phyloP scores from a whole-genome alignment of 2,888 invertebrate genomes.

The Coleophora flavipennella region DNA sequence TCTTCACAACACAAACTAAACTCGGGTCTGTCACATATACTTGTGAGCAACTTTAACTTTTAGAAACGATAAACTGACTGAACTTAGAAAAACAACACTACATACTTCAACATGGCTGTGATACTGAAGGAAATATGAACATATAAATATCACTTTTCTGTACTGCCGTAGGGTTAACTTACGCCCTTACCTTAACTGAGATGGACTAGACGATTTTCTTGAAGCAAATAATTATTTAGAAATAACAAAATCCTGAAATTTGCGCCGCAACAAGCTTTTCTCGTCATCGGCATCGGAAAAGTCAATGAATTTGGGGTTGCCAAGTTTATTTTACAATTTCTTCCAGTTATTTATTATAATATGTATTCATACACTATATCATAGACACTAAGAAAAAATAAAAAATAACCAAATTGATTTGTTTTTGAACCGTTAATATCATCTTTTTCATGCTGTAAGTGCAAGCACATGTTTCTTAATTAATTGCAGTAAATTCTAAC shows the following conservation, averaged over 20 bases:
- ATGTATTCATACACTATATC: no score
- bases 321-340: background rate
- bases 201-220: slow-evolving; percentile 65
- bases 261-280: slow-evolving; percentile 56
- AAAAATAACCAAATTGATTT: no score
- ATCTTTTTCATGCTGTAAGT: no score
- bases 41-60: slow-evolving; percentile 68
- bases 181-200: slow-evolving; percentile 71
- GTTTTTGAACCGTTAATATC: no score
- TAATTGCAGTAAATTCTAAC: no score
- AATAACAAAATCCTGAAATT: slow-evolving; percentile 42
- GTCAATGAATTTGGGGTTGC: slow-evolving; percentile 4
- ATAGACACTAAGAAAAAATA: no score
- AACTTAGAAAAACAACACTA: slow-evolving; percentile 71
- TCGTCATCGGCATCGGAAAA: slow-evolving; percentile 36
- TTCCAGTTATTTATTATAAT: background rate
- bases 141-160: slow-evolving; percentile 70
- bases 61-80: slow-evolving; percentile 59
- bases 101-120: slow-evolving; percentile 68
- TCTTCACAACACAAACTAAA: slow-evolving; percentile 69
- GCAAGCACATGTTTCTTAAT: no score
- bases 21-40: slow-evolving; percentile 69
- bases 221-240: slow-evolving; percentile 47
- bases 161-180: slow-evolving; percentile 66
- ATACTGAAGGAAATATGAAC: slow-evolving; percentile 68